Percentiles rank a stretch among this genome's conserved stretches.
Conservation (phyloP, 2,113 vertebrate species). For the Pelusios castaneus region DNA sequence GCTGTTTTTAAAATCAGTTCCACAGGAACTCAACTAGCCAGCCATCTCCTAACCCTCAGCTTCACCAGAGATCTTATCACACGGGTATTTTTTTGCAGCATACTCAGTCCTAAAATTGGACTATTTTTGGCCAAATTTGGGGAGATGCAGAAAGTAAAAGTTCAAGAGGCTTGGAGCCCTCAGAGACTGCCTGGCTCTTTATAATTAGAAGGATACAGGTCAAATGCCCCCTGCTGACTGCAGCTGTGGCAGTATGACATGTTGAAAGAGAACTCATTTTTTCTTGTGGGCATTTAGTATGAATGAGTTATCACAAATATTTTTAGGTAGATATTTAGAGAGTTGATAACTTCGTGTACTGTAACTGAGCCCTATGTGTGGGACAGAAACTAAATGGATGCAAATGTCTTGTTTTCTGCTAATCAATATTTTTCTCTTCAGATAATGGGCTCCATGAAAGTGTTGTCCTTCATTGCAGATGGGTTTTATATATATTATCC, state of each 20-base stretch:
- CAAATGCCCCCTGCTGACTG: not conserved
- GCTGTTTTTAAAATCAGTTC: not conserved
- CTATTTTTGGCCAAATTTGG: not conserved
- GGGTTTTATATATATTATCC: slow-evolving; percentile 98
- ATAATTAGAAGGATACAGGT: not conserved
- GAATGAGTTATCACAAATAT: not conserved
- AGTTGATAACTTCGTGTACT: not conserved
- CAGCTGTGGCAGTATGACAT: not conserved
- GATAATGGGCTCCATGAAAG: slow-evolving; percentile 96
- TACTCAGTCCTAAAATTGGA: not conserved
- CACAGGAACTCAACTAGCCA: not conserved
- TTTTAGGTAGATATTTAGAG: not conserved
- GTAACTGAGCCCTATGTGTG: not conserved
- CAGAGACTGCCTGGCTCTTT: rapidly evolving
- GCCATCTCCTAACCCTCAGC: not conserved
- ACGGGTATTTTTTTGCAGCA: not conserved
- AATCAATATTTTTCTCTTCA: slow-evolving; percentile 59
- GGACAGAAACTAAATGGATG: not conserved
- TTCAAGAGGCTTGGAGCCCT: not conserved
- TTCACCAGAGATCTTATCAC: not conserved
- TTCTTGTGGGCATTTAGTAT: not conserved
- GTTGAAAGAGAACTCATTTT: not conserved
- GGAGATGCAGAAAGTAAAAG: not conserved
- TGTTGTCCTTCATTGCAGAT: slow-evolving; percentile 92
- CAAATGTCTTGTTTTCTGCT: not conserved